Evolutionary conservation across 2,888 invertebrate species (phyloP).

Genomic region (Apoda limacodes): DNA sequence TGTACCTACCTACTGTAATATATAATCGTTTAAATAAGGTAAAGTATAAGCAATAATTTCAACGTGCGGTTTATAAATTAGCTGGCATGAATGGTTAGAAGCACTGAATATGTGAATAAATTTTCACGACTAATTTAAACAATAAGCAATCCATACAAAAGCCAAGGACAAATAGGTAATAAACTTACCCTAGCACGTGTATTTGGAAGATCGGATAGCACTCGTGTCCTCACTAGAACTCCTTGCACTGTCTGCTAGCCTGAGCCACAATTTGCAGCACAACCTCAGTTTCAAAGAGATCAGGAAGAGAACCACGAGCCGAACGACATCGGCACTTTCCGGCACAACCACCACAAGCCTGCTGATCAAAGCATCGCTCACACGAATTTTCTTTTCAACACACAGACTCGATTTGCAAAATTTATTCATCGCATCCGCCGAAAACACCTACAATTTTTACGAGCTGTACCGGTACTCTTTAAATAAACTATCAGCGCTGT

Average conservation of each 20-base stretch:
- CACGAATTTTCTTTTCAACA: slow-evolving; percentile 63
- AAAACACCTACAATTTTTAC: slow-evolving; percentile 59
- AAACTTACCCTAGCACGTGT: slow-evolving; percentile 56
- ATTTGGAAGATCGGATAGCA: no score
- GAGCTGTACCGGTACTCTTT: slow-evolving; percentile 49
- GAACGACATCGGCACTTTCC: slow-evolving; percentile 46
- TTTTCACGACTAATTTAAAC: no score
- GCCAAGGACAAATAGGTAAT: slow-evolving; percentile 40
- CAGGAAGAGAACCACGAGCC: slow-evolving; percentile 34
- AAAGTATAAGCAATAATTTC: no score
- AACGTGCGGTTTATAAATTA: no score
- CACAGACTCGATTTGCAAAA: slow-evolving; percentile 66
- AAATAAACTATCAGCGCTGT: slow-evolving; percentile 27
- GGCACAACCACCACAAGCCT: slow-evolving; percentile 57
- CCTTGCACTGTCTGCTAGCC: slow-evolving; percentile 24
- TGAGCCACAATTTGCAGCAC: slow-evolving; percentile 28
- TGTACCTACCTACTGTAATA: no score
- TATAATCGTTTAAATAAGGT: no score
- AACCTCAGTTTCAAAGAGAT: slow-evolving; percentile 40
- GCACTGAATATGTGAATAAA: no score
- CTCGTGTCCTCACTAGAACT: no score
- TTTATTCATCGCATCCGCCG: slow-evolving; percentile 69
- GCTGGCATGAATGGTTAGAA: no score
- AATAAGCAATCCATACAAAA: slow-evolving; percentile 24
- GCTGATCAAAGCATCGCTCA: slow-evolving; percentile 62